Conservation (phyloP, 2,888 invertebrate genomes). For the Oeneis ivallda region DNA sequence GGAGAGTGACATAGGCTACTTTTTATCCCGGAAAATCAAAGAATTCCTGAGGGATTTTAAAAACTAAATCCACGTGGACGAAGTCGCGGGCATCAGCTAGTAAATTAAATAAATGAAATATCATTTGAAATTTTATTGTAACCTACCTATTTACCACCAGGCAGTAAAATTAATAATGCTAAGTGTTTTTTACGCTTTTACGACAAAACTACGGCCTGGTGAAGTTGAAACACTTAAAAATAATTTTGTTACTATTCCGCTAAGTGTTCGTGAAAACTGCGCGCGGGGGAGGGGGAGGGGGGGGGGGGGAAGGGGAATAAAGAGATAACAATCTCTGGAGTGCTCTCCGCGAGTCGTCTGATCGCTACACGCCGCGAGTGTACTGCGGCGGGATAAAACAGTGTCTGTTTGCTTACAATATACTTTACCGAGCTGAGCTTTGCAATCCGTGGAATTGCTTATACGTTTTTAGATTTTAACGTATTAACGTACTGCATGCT, state of each 20-base stretch:
- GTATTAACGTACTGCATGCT: not conserved
- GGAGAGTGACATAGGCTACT: too few relatives aligned
- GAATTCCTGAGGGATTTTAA: too few relatives aligned
- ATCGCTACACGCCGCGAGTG: not conserved
- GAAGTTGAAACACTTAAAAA: not conserved
- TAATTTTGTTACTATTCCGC: conserved; percentile 1
- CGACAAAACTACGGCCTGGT: not conserved
- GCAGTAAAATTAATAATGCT: too few relatives aligned
- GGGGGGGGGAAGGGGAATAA: not conserved
- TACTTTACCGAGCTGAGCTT: not conserved
- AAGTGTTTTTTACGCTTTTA: not conserved
- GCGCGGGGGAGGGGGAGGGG: not conserved
- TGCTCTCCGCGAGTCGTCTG: not conserved
- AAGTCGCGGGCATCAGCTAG: too few relatives aligned
- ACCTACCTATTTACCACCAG: too few relatives aligned
- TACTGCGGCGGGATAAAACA: not conserved
- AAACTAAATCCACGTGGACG: too few relatives aligned
- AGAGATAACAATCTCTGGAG: conserved; percentile 11
- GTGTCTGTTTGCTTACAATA: not conserved
- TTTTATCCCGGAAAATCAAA: too few relatives aligned
- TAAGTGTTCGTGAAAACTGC: conserved; percentile 1
- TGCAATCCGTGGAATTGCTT: not conserved
- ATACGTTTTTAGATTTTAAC: not conserved
- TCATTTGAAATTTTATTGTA: too few relatives aligned
- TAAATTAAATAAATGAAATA: too few relatives aligned